phyloP scores from a whole-genome alignment of 2,797 vertebrate species.

The Perodicticus potto region DNA sequence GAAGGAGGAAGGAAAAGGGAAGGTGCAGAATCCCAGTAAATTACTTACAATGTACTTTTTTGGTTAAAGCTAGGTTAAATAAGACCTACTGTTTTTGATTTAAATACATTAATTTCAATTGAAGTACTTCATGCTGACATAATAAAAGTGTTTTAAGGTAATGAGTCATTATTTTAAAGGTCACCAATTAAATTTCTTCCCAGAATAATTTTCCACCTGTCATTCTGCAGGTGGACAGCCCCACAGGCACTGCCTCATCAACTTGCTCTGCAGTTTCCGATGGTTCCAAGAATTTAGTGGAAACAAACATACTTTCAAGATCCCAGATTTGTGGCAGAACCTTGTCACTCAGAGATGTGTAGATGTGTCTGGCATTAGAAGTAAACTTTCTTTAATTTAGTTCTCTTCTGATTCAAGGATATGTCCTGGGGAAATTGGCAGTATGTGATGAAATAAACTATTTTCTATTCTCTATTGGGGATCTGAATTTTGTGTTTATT shows the following conservation, averaged over 20 bases:
- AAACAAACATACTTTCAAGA: constrained; percentile 59
- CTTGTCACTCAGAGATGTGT: constrained; percentile 56
- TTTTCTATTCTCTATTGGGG: background rate
- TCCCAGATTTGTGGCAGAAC: constrained; percentile 30
- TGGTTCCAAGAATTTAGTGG: constrained; percentile 34
- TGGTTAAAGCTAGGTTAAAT: constrained; percentile 75
- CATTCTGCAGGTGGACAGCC: constrained; percentile 70
- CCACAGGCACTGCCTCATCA: background rate
- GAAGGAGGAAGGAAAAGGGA: background rate
- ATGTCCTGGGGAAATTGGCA: background rate
- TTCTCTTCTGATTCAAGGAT: constrained; percentile 36
- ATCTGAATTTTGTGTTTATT: constrained; percentile 24
- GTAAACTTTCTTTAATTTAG: constrained; percentile 9
- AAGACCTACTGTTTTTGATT: constrained; percentile 81
- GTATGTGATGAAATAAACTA: constrained; percentile 2
- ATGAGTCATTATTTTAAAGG: constrained; percentile 83
- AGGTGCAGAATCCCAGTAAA: background rate
- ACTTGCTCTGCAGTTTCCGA: background rate
- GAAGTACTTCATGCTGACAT: constrained; percentile 76
- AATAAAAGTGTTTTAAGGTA: constrained; percentile 81
- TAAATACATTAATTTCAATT: constrained; percentile 83
- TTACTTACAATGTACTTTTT: constrained; percentile 58
- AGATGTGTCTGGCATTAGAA: constrained; percentile 40
- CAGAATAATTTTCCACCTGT: constrained; percentile 78
- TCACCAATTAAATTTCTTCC: constrained; percentile 80